A percentile compares a stretch with the other conserved stretches of the same genome.
phyloP scores from a whole-genome alignment of 2,113 vertebrate species.

The human (Homo sapiens) region DNA sequence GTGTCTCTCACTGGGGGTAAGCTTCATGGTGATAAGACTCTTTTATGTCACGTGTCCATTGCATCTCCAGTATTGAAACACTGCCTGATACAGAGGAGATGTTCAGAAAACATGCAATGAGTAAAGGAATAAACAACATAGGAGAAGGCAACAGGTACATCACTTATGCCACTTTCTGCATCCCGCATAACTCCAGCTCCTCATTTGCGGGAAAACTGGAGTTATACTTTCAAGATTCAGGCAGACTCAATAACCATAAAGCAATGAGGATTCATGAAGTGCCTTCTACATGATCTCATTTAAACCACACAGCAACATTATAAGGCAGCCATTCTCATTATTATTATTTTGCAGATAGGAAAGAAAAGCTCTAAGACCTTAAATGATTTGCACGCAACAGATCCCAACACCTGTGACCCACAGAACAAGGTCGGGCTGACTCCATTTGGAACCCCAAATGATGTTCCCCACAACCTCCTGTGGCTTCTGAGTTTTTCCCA shows the following conservation, averaged over 20 bases:
- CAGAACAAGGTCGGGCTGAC: not conserved
- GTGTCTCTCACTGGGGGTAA: not conserved
- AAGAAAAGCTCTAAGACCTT: not conserved
- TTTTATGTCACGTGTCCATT: fast-evolving
- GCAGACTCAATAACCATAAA: not conserved
- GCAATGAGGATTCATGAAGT: fast-evolving
- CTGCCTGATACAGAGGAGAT: not conserved
- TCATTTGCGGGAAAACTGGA: not conserved
- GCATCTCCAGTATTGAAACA: not conserved
- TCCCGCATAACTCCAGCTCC: fast-evolving
- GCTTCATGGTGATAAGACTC: too few species aligned
- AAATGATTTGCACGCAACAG: not conserved
- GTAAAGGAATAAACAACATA: too few species aligned
- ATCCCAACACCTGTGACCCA: too few species aligned
- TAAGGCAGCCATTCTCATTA: not conserved
- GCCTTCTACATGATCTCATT: not conserved
- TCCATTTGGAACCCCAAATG: not conserved
- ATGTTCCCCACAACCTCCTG: fast-evolving
- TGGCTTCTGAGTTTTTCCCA: not conserved
- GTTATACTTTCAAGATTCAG: not conserved
- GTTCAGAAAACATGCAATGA: not conserved
- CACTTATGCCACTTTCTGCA: fast-evolving
- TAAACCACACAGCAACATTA: not conserved
- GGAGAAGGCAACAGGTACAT: not conserved
- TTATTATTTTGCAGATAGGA: not conserved